Evolutionary conservation across 2,888 invertebrate species (phyloP).

Genomic region (Athripsodes cinereus): DNA sequence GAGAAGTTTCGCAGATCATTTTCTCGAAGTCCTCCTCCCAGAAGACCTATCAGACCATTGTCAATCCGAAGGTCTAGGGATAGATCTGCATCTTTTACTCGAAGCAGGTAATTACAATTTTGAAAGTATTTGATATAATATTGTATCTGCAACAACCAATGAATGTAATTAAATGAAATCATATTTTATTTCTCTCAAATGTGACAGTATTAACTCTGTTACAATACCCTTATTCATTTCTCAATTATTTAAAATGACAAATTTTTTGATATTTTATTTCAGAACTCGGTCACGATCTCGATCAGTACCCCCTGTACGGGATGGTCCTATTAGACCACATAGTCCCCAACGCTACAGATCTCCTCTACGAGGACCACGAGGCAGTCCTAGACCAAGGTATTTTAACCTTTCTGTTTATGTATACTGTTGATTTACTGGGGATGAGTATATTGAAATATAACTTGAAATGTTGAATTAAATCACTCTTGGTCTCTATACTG

Average conservation of each 20-base stretch:
- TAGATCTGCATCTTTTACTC: conserved; percentile 30
- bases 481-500: too few relatives aligned
- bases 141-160: too few relatives aligned
- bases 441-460: too few relatives aligned
- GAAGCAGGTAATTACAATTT: conserved; percentile 29
- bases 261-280: background rate
- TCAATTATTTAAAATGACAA: too few relatives aligned
- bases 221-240: too few relatives aligned
- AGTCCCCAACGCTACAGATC: conserved; percentile 47
- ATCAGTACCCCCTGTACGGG: conserved; percentile 31
- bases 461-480: too few relatives aligned
- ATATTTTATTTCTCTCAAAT: too few relatives aligned
- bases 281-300: conserved; percentile 33
- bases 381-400: conserved; percentile 33
- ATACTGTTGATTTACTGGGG: background rate
- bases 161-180: too few relatives aligned
- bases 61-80: conserved; percentile 29
- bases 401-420: background rate
- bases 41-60: conserved; percentile 21
- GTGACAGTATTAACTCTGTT: too few relatives aligned
- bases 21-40: conserved; percentile 30
- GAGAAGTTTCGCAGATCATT: conserved; percentile 28
- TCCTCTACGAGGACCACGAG: conserved; percentile 35
- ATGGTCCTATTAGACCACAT: conserved; percentile 39
- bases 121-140: too few relatives aligned